Conservation (phyloP, 2,888 invertebrate species). For the Oithona nana region DNA sequence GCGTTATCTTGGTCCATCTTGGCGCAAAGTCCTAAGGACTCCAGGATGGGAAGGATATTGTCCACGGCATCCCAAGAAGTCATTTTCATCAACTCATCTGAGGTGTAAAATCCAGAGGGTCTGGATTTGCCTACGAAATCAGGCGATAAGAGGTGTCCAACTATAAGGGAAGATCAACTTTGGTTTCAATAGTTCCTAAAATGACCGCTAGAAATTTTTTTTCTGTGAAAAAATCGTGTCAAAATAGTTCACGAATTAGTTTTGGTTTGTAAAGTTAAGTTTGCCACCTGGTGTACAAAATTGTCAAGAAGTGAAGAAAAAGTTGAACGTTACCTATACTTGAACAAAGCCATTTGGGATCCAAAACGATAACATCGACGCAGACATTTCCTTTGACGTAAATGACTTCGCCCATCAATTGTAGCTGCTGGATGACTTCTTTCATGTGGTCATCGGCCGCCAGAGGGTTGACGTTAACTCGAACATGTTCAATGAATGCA, state of each 20-base stretch:
- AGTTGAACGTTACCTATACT: too few species aligned
- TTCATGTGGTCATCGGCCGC: conserved; percentile 43
- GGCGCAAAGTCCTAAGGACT: conserved; percentile 48
- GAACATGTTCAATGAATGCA: conserved; percentile 37
- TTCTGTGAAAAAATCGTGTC: too few species aligned
- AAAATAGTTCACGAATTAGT: too few species aligned
- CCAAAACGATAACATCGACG: conserved; percentile 43
- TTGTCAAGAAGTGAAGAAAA: too few species aligned
- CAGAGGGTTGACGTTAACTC: conserved; percentile 41
- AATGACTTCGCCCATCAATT: conserved; percentile 43
- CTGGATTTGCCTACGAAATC: conserved; percentile 36
- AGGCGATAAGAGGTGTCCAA: conserved; percentile 43
- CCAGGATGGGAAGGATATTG: conserved; percentile 41
- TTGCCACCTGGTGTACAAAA: too few species aligned
- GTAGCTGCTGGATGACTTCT: conserved; percentile 41
- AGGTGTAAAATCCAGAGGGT: conserved; percentile 46
- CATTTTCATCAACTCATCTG: conserved; percentile 48
- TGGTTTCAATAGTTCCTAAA: too few species aligned
- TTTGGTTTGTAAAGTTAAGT: too few species aligned
- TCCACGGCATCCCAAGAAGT: conserved; percentile 48
- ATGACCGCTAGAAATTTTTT: too few species aligned
- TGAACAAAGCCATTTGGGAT: conserved; percentile 48
- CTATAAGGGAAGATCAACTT: too few species aligned
- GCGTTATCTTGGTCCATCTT: conserved; percentile 44
- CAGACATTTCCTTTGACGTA: conserved; percentile 36